Evolutionary conservation across 2,797 vertebrate genomes (phyloP), one percentile per base, ranked within the genome.

Genomic region (Peromyscus nudipes): DNA sequence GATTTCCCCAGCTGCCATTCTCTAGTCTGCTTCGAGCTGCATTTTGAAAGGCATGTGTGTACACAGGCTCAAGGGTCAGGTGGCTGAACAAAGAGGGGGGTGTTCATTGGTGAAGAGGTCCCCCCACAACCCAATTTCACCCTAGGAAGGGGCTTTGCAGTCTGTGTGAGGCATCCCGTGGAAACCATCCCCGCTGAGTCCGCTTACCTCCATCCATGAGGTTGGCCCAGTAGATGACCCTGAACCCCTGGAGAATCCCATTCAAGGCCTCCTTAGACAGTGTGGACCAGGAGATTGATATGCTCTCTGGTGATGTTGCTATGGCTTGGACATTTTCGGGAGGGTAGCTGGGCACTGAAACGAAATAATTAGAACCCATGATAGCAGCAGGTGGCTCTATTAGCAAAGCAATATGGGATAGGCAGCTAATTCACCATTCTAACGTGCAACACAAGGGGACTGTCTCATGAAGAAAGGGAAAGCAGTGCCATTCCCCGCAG

Each of bases 161-260:
- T 52, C 25, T 3, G 49, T 27, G 19, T 25, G 1, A 0, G 0
- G 17, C 10, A 55, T 55, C 34, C 83, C 7, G 10, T 37, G 34
- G 65, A 67, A 34, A 37, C 43, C 0, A 49, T 0, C 0, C 52
- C 0, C 0, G 11, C 17, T 25, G 27, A 6, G 27, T 13, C 49
- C 80, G 84, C 98, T 98, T 98, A 99, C 99, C 99, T 99, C 99
- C 99, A 0, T 99, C 99, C 92, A 99, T 99, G 98, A 99, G 99
- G 97, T 99, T 99, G 97, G 99, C 99, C 99, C 99, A 99, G 99
- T 99, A 99, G 98, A 99, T 99, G 97, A 99, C 99, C 89, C 99
- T 98, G 98, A 99, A 99, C 46, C 99, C 99, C 98, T 99, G 99
- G 89, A 99, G 99, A 98, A 99, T 99, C 64, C 99, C 99, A 1